Evolutionary conservation across 1,140 invertebrate genomes (phyloP), one percentile per base, ranked within the genome.

Genomic region (Brevipalpus yothersi): DNA sequence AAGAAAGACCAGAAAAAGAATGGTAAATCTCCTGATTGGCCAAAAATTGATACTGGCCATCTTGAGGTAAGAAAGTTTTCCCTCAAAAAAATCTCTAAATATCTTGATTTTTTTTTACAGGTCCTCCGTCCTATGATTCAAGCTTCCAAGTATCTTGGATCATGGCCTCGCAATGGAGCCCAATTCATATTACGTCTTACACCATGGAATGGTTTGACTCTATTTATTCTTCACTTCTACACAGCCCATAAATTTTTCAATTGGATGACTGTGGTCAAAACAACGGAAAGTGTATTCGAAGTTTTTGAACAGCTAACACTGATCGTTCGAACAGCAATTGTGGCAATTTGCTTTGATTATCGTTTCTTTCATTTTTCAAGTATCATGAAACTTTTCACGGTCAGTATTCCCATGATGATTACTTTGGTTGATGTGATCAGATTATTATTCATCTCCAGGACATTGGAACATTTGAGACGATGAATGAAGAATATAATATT

Each of bases 211-310:
- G 53, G 53, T 8, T 55, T 55, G 4, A 55, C 53, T 55, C n/a
- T 55, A 17, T 55, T 55, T 10, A 21, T 55, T 31, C 40, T 55
- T 13, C 53, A 55, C 23, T 55, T 55, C 21, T 55, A 55, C 40
- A 55, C 53, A 15, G 53, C 23, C 39, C 53, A 55, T 11, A 55
- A 55, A 10, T 55, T 55, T 55, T 55, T 55, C 53, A 55, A 55
- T 55, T 55, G 53, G 53, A 55, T 55, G 53, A 55, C 53, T 31
- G 53, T 55, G 10, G 53, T 55, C 12, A 55, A 55, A 31, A 40
- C 23, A 31, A 55, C 53, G 1, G 53, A 55, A 41, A 55, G 21
- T 55, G 39, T 55, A 15, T 55, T 55, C n/a, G 53, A 31, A 15
- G 53, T 55, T 40, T 55, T 55, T 17, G 53, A 55, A 39, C 53